Conservation (phyloP, 2,113 vertebrate genomes). For the Illadopsis cleaveri region DNA sequence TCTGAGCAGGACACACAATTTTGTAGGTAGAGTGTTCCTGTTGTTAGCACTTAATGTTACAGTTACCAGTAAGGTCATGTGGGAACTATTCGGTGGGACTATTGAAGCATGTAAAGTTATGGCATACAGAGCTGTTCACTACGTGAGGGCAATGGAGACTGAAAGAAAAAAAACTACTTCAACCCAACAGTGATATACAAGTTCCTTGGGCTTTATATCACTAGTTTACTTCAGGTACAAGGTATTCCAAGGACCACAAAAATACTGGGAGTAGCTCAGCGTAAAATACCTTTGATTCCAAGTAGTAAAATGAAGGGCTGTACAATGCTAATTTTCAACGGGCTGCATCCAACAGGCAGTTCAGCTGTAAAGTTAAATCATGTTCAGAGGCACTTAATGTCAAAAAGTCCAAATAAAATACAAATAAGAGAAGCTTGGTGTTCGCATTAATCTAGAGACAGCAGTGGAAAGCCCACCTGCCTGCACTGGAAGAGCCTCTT, state of each 20-base stretch:
- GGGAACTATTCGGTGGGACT: background rate
- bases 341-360: background rate
- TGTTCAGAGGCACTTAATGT: background rate
- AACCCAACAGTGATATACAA: background rate
- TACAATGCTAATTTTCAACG: background rate
- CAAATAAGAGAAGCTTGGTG: background rate
- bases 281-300: background rate
- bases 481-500: background rate
- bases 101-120: background rate
- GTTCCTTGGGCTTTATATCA: background rate
- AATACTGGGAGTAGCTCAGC: background rate
- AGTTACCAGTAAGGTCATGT: background rate
- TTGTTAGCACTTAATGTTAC: background rate
- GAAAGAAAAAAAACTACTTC: background rate
- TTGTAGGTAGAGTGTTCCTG: background rate
- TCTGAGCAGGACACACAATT: background rate
- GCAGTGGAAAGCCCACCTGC: background rate
- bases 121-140: background rate
- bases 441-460: background rate
- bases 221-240: background rate
- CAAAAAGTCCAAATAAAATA: background rate
- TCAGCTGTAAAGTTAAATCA: background rate
- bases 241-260: background rate
- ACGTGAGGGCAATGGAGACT: background rate
- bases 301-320: background rate